Conservation (phyloP, 37 sponge, comb jelly and placozoan species). For the Cliona cf. orientalis region DNA sequence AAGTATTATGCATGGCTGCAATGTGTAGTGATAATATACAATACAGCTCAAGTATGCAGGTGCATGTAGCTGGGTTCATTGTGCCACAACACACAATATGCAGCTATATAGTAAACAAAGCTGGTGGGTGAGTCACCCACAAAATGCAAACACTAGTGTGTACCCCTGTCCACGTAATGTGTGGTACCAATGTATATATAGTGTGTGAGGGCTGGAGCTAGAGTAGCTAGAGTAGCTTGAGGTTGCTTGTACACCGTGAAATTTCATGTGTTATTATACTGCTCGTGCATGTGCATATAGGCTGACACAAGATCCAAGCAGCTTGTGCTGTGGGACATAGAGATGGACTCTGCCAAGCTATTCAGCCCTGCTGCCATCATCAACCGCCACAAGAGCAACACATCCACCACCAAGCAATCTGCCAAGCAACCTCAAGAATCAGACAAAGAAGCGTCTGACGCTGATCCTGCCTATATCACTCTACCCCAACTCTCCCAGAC, state of each 20-base stretch:
- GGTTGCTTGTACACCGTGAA: no score
- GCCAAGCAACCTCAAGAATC: neutral
- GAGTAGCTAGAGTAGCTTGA: no score
- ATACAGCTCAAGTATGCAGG: no score
- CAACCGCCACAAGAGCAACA: neutral
- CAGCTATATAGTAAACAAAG: no score
- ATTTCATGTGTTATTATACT: neutral
- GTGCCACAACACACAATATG: no score
- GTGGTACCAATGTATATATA: neutral
- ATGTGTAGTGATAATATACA: neutral
- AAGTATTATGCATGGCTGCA: neutral
- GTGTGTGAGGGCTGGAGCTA: neutral
- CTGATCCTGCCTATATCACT: neutral
- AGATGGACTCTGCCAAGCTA: slow-evolving; percentile 24
- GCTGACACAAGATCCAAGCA: neutral
- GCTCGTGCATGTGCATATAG: neutral
- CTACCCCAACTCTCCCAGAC: slow-evolving; percentile 34
- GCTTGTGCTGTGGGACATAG: slow-evolving; percentile 46
- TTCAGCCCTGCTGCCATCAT: slow-evolving; percentile 30
- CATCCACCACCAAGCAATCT: no score
- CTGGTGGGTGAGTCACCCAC: no score
- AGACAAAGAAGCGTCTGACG: neutral
- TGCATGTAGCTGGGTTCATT: no score
- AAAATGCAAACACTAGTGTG: no score
- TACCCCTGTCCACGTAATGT: neutral